These are phyloP conservation scores for Bradysia coprophila DNA, from an alignment of 1,140 invertebrate genomes.

Conservation along the genomic window DNA sequence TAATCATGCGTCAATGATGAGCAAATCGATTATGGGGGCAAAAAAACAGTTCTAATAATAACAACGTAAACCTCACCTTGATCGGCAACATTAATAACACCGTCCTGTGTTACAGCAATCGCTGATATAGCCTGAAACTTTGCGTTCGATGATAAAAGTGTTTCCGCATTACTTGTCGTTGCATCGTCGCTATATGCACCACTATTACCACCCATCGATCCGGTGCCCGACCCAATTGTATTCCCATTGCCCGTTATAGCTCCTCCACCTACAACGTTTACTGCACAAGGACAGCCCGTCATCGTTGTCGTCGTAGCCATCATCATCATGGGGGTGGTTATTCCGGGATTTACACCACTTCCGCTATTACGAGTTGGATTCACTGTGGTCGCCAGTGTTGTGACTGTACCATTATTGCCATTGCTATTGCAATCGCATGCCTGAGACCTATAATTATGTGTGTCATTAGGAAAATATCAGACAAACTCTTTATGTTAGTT, in stretches of 20 bases:
- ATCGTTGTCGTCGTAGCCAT: conserved; percentile 1
- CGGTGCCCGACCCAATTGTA: conserved; percentile 23
- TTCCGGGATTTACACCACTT: conserved; percentile 13
- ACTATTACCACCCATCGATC: conserved; percentile 15
- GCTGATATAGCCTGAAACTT: conserved; percentile 83
- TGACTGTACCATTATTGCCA: conserved; percentile 29
- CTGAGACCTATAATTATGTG: conserved; percentile 12
- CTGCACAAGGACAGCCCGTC: neutral
- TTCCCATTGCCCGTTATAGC: conserved; percentile 5
- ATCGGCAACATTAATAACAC: conserved; percentile 84
- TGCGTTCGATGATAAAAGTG: conserved; percentile 73
- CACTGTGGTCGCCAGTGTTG: conserved; percentile 15
- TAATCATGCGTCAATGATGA: too few species aligned
- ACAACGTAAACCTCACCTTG: too few species aligned
- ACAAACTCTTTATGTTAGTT: neutral
- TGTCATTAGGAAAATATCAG: conserved; percentile 1
- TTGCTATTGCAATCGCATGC: conserved; percentile 28
- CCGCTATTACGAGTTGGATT: conserved; percentile 14
- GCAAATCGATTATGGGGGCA: too few species aligned
- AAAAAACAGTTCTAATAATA: too few species aligned
- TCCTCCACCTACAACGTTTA: neutral
- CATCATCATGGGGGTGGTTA: conserved; percentile 18
- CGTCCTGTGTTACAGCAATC: conserved; percentile 82
- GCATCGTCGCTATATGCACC: conserved; percentile 30
- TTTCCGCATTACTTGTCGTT: conserved; percentile 54